These are phyloP conservation scores for Drosophila demipolita DNA, from an alignment of 2,888 invertebrate species.

Conservation along the genomic window DNA sequence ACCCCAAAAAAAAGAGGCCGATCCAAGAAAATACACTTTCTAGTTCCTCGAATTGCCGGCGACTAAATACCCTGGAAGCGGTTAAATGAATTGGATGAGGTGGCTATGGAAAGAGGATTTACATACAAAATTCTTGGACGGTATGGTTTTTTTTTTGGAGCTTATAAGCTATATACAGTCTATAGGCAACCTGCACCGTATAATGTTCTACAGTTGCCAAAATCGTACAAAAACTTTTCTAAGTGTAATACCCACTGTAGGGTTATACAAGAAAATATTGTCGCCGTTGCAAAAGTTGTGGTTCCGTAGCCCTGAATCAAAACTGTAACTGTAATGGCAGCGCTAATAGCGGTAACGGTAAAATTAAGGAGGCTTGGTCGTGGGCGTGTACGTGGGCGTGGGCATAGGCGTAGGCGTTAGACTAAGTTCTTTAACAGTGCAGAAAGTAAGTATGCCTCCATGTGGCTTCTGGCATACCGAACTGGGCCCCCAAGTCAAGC, in stretches of 20 bases:
- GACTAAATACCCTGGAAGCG: background rate
- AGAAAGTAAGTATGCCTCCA: constrained; percentile 2
- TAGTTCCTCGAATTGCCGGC: background rate
- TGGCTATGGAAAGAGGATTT: background rate
- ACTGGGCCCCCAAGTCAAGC: constrained; percentile 17
- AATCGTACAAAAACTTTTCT: background rate
- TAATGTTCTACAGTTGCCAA: background rate
- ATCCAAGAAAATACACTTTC: background rate
- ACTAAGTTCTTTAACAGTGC: background rate
- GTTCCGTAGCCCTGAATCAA: constrained; percentile 11
- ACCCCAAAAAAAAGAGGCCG: background rate
- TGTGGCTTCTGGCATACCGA: constrained; percentile 28
- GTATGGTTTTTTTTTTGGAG: too few species aligned
- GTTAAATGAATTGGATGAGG: background rate
- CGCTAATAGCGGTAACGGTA: constrained; percentile 42
- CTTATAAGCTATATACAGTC: background rate
- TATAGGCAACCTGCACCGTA: background rate
- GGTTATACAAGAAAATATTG: constrained; percentile 10
- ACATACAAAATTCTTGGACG: background rate
- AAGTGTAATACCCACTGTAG: background rate
- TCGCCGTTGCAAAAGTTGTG: constrained; percentile 10
- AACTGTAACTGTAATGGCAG: constrained; percentile 34
- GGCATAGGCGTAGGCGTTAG: constrained; percentile 17
- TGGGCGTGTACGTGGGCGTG: background rate
- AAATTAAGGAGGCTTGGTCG: constrained; percentile 16